phyloP scores from a whole-genome alignment of 1,140 invertebrate species.

The Eupristina koningsbergeri region DNA sequence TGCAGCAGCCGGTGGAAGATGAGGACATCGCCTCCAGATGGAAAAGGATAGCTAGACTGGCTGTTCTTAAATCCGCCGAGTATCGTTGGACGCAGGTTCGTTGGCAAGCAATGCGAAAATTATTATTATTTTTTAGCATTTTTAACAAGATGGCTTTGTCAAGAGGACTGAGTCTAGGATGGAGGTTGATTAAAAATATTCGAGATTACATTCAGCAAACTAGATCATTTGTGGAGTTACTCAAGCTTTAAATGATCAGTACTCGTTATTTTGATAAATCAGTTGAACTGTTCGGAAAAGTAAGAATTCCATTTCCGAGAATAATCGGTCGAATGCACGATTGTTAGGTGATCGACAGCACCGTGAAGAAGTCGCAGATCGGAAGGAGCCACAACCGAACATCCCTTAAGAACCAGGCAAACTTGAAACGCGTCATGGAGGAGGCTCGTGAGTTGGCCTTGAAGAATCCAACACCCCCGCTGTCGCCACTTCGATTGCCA shows the following conservation, averaged over 20 bases:
- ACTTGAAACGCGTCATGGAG: conserved; percentile 83
- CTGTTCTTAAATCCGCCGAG: conserved; percentile 77
- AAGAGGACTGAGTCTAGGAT: too few species aligned
- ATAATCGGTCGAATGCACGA: too few species aligned
- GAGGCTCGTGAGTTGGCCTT: conserved; percentile 77
- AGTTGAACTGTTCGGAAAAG: too few species aligned
- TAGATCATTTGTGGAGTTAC: too few species aligned
- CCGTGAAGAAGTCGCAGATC: conserved; percentile 80
- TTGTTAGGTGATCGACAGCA: conserved; percentile 61
- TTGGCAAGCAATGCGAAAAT: not conserved
- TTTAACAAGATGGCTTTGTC: too few species aligned
- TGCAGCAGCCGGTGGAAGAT: conserved; percentile 71
- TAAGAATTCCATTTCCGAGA: too few species aligned
- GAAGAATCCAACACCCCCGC: conserved; percentile 71
- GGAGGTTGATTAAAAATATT: too few species aligned
- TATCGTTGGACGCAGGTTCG: conserved; percentile 81
- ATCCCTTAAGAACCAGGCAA: conserved; percentile 82
- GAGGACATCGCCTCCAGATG: conserved; percentile 81
- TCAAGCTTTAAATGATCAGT: too few species aligned
- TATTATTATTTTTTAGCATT: conserved; percentile 60
- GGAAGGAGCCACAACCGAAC: conserved; percentile 80
- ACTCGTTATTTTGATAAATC: too few species aligned
- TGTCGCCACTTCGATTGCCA: conserved; percentile 59
- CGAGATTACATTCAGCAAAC: too few species aligned
- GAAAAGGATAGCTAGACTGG: conserved; percentile 81